phyloP scores from a whole-genome alignment of 2,113 vertebrate genomes.

The Colossoma macropomum region DNA sequence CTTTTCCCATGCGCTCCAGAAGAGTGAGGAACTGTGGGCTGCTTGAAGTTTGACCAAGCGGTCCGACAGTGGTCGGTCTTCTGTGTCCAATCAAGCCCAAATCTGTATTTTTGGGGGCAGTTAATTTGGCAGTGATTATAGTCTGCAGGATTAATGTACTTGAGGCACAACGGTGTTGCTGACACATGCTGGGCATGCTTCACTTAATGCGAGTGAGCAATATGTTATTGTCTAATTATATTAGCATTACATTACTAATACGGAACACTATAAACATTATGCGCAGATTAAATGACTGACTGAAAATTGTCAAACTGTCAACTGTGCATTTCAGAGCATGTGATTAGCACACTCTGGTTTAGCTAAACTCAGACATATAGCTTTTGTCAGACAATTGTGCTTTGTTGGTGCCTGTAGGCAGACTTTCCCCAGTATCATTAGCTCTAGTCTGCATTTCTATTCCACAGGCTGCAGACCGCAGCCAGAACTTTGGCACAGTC shows the following conservation, averaged over 20 bases:
- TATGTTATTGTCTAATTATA: conserved; percentile 26
- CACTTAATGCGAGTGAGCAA: not conserved
- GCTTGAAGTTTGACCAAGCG: conserved; percentile 47
- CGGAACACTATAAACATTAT: not conserved
- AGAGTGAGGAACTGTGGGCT: conserved; percentile 43
- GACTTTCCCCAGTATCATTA: not conserved
- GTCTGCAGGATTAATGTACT: conserved; percentile 5
- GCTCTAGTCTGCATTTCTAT: not conserved
- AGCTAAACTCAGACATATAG: not conserved
- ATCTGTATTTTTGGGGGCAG: conserved; percentile 42
- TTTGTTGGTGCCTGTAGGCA: not conserved
- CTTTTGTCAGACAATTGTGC: conserved; percentile 4
- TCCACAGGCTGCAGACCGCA: conserved; percentile 16
- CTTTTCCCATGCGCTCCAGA: conserved; percentile 46
- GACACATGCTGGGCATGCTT: conserved; percentile 2
- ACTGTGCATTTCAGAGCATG: not conserved
- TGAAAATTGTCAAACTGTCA: not conserved
- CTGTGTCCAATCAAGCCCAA: conserved; percentile 37
- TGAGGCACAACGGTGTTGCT: not conserved
- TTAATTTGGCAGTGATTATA: conserved; percentile 34
- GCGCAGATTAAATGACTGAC: not conserved
- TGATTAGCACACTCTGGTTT: conserved; percentile 6
- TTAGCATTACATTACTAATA: conserved; percentile 20
- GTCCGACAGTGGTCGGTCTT: conserved; percentile 37
- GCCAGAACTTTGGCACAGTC: conserved; percentile 5